Evolutionary conservation across 2,113 vertebrate genomes (phyloP), one percentile per base, ranked within the genome.

Genomic region (Monopterus albus): DNA sequence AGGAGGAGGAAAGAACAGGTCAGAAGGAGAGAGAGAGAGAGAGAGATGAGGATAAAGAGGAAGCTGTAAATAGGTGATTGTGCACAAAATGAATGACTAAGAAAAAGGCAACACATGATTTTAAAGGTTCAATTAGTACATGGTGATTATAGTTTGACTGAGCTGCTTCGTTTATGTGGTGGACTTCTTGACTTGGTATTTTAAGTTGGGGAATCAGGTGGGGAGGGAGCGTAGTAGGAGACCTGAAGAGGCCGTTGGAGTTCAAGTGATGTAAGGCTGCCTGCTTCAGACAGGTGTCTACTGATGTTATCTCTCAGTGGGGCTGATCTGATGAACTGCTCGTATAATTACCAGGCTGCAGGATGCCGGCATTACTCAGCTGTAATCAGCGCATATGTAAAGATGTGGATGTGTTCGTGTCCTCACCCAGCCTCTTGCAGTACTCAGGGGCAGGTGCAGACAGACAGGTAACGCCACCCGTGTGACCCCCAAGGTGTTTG

Each of bases 401-500:
- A 15, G 5, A 39, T 31, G 43, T 51, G 51, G 33, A 36, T 42
- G 59, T 55, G 45, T 42, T 55, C 18, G 38, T 43, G 40, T 84
- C 67, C 82, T 81, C 88, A 94, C 93, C 91, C 46, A 93, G 78
- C 67, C 71, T 92, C 77, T 64, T 89, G 89, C 93, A 94, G 84
- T 87, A 92, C 61, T 93, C 93, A 6, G 82, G 79, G 36, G 92
- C 88, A 58, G 93, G 92, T 2, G 82, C 89, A 69, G 81, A 84
- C 75, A 94, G 87, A 62, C 92, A 92, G 80, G 92, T 94, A 78
- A 94, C 91, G 62, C 93, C 92, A 1, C 93, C 90, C 0, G 87
- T 89, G 90, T 94, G 94, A 83, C 94, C 94, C 69, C 94, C 94
- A n/a, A 94, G 86, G 86, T 94, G 94, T 76, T 88, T 89, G 36